A percentile compares a stretch with the other conserved stretches of the same genome.
Evolutionary conservation across 2,888 invertebrate genomes (phyloP).

Genomic region (Nemoura dubitans): DNA sequence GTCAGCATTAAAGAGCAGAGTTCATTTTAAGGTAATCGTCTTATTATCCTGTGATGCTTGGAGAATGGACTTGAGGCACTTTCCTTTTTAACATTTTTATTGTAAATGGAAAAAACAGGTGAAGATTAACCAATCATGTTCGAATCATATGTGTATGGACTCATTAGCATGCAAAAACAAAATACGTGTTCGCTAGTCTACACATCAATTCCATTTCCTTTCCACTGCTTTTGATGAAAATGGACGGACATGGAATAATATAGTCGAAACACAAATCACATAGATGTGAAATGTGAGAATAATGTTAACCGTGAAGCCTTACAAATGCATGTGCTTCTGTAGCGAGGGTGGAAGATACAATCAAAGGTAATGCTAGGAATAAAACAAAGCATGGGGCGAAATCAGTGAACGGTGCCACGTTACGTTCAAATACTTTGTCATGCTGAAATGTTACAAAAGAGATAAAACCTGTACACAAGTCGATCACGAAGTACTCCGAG

Average conservation of each 20-base stretch:
- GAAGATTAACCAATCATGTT: not conserved
- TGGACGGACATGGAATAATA: slow-evolving; percentile 7
- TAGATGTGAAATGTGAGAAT: not conserved
- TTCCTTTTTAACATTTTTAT: not conserved
- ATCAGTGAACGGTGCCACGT: slow-evolving; percentile 23
- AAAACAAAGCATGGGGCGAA: not conserved
- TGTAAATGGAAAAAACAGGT: not conserved
- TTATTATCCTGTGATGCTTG: no score
- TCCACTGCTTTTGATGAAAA: not conserved
- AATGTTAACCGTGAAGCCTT: not conserved
- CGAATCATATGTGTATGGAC: not conserved
- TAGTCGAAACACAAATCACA: not conserved
- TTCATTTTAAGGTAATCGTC: not conserved
- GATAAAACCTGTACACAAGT: not conserved
- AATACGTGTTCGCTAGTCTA: not conserved
- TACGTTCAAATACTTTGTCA: slow-evolving; percentile 1
- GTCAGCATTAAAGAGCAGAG: not conserved
- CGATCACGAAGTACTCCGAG: not conserved
- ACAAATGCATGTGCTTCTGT: slow-evolving; percentile 9
- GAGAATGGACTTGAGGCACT: not conserved
- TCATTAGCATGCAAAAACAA: not conserved
- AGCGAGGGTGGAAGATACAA: not conserved
- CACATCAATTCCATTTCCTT: not conserved
- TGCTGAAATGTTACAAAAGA: slow-evolving; percentile 14
- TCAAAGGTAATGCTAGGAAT: slow-evolving; percentile 10